Conservation (phyloP, 1,140 invertebrate species). For the Drosophila subpulchrella region DNA sequence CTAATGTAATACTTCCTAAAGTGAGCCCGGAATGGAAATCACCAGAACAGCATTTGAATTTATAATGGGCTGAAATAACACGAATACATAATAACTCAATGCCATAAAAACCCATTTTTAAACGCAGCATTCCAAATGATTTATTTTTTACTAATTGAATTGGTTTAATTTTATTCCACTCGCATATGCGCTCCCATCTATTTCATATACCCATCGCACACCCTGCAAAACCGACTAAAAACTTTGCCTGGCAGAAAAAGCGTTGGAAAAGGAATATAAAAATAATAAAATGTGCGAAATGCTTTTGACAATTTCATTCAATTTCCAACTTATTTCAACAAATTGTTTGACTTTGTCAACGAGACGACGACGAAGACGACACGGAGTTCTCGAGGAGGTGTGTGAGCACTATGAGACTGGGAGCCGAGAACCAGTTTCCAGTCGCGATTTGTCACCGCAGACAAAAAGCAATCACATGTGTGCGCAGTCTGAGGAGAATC, state of each 20-base stretch:
- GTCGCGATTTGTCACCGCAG: slow-evolving; percentile 70
- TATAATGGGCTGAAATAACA: neutral
- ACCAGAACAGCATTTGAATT: neutral
- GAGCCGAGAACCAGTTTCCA: slow-evolving; percentile 50
- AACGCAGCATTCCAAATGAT: neutral
- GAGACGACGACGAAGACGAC: slow-evolving; percentile 29
- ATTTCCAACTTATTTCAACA: slow-evolving; percentile 82
- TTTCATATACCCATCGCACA: slow-evolving; percentile 17
- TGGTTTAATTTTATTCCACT: neutral
- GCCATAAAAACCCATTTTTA: neutral
- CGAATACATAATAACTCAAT: neutral
- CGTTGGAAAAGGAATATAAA: slow-evolving; percentile 32
- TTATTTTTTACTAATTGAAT: neutral
- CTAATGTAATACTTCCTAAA: neutral
- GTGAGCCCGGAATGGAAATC: neutral
- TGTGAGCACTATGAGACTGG: neutral
- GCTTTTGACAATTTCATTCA: slow-evolving; percentile 83
- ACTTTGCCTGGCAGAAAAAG: slow-evolving; percentile 36
- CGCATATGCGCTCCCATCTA: too few species aligned
- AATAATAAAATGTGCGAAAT: slow-evolving; percentile 79
- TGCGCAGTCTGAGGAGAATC: slow-evolving; percentile 28
- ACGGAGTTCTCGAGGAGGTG: slow-evolving; percentile 21
- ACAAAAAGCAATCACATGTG: slow-evolving; percentile 77
- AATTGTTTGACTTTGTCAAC: slow-evolving; percentile 81
- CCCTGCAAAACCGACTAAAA: slow-evolving; percentile 36